phyloP scores from a whole-genome alignment of 1,140 invertebrate genomes.

The Bombus pascuorum region DNA sequence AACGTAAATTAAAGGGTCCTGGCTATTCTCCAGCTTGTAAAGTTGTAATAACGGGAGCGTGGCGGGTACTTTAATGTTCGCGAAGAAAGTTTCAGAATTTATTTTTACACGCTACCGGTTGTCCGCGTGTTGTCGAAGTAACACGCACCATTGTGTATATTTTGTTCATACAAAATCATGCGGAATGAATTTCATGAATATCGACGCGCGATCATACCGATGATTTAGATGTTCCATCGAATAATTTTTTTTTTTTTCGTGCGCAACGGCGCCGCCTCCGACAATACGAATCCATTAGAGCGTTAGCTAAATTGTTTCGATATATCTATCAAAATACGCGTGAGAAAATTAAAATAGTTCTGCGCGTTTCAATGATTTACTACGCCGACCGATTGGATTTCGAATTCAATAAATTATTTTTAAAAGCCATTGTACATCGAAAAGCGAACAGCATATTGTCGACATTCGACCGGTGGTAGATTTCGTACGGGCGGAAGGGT shows the following conservation, averaged over 20 bases:
- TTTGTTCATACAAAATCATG: conserved; percentile 18
- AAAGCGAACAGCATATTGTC: conserved; percentile 63
- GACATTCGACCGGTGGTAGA: conserved; percentile 39
- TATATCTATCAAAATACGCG: conserved; percentile 21
- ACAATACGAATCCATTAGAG: conserved; percentile 34
- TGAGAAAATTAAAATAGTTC: conserved; percentile 48
- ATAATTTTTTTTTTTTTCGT: conserved; percentile 1
- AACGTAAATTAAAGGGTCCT: conserved; percentile 72
- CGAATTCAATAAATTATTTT: conserved; percentile 53
- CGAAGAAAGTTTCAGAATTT: conserved; percentile 41
- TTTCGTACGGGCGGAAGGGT: conserved; percentile 52
- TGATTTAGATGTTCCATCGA: conserved; percentile 38
- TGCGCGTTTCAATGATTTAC: conserved; percentile 41
- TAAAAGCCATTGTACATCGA: conserved; percentile 48
- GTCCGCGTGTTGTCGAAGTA: not conserved
- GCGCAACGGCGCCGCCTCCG: not conserved
- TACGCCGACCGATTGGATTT: conserved; percentile 27
- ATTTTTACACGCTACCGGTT: conserved; percentile 28
- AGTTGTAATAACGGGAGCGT: conserved; percentile 71
- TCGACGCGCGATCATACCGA: conserved; percentile 12
- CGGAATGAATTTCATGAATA: conserved; percentile 17
- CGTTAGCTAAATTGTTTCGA: conserved; percentile 43
- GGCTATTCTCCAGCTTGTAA: conserved; percentile 74
- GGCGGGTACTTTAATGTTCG: conserved; percentile 28
- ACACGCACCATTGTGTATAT: not conserved